phyloP scores from a whole-genome alignment of 1,140 invertebrate species.

The Ephestia elutella region DNA sequence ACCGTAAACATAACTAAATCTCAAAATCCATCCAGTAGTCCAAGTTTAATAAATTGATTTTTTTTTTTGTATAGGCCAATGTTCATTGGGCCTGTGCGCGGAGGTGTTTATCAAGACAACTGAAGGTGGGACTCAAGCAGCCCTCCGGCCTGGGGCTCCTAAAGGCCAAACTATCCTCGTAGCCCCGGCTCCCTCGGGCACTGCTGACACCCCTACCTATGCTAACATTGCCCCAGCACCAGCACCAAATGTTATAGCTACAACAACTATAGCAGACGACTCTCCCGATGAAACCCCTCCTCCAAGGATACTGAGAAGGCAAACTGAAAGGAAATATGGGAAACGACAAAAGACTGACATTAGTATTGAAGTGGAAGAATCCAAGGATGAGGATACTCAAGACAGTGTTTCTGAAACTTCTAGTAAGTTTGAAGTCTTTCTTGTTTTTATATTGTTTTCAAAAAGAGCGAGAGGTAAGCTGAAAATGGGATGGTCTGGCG shows the following conservation, averaged over 20 bases:
- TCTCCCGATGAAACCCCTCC: conserved; percentile 40
- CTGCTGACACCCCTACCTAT: conserved; percentile 20
- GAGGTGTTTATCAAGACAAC: conserved; percentile 72
- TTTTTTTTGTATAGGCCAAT: conserved; percentile 47
- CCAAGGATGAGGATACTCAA: conserved; percentile 44
- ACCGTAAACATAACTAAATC: too few relatives aligned
- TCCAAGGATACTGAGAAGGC: conserved; percentile 43
- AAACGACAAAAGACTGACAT: conserved; percentile 59
- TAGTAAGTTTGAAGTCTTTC: conserved; percentile 34
- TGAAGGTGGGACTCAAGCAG: conserved; percentile 50
- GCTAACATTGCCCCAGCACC: conserved; percentile 18
- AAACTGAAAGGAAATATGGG: conserved; percentile 61
- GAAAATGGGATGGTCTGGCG: too few relatives aligned
- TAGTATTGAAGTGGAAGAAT: conserved; percentile 30
- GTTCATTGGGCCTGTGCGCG: conserved; percentile 72
- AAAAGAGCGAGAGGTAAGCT: too few relatives aligned
- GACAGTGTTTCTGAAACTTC: conserved; percentile 43
- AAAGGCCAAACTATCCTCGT: conserved; percentile 71
- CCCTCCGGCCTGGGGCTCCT: conserved; percentile 48
- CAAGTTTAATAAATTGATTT: not conserved
- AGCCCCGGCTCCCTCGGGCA: conserved; percentile 38
- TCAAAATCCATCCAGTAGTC: too few relatives aligned
- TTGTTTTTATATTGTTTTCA: too few relatives aligned
- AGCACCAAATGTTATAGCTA: conserved; percentile 15
- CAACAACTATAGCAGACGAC: conserved; percentile 36